Evolutionary conservation across 92 coral and sea anemone species (phyloP), one percentile per base, ranked within the genome.

Genomic region (Palythoa caribaeorum): DNA sequence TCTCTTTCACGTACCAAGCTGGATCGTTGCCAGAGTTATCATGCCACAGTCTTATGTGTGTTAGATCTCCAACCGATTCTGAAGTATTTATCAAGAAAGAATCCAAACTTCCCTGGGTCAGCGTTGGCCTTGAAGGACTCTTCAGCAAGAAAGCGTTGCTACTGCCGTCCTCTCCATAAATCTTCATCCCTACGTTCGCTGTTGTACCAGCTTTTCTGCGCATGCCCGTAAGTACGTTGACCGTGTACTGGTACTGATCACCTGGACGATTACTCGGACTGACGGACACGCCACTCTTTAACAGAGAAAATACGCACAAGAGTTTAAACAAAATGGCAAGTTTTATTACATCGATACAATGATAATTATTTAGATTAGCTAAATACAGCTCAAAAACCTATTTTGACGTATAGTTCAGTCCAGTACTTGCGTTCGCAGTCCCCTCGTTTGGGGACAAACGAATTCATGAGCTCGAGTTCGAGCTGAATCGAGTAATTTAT

Each of bases 181-280:
- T 85, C 77, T 90, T 86, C 16, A 97, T 93, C 17, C 96, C 97
- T 28, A 94, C 95, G 83, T 95, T 92, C n/a, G 99, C 99, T 2
- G 97, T 92, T 73, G 99, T 97, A 5, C 99, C 99, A 55, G 99
- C 97, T 21, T 87, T 84, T 86, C 95, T 85, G 73, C 98, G 98
- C 90, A 92, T 96, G 9, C 99, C 99, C 39, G 96, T 95, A n/a
- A 88, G 79, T 38, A 95, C 88, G 21, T 88, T 80, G 21, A 97
- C 94, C 88, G 93, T 94, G 84, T 97, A 97, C 51, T 90, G 90
- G 87, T 94, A 91, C 17, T 83, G 51, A 72, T 94, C 91, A 28
- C 86, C 90, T 59, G 88, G 87, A 14, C 85, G 79, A 88, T 95
- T 95, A 74, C 98, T 95, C n/a, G 99, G 99, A 87, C 98, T 95